A percentile compares a stretch with the other conserved stretches of the same genome.
These are phyloP conservation scores for Drosophila pegasa DNA, from an alignment of 2,888 invertebrate species.

Conservation along the genomic window DNA sequence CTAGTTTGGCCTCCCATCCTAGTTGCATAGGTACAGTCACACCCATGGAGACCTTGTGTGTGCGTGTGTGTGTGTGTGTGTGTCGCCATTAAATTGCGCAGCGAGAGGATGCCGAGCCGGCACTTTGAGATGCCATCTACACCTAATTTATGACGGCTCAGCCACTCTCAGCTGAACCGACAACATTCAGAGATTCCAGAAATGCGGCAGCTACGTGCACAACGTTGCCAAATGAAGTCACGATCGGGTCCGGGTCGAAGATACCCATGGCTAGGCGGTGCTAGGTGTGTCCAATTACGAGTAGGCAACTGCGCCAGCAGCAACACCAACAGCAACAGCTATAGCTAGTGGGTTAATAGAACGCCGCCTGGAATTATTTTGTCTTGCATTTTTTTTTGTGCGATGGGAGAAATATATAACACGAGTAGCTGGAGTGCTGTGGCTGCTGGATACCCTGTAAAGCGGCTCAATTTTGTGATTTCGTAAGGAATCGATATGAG, in stretches of 20 bases:
- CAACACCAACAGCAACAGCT: conserved; percentile 2
- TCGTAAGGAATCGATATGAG: background rate
- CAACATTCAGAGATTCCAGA: conserved; percentile 56
- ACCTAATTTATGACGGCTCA: conserved; percentile 73
- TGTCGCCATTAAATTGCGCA: conserved; percentile 51
- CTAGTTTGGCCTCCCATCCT: conserved; percentile 15
- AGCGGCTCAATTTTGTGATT: too few species aligned
- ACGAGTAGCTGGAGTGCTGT: background rate
- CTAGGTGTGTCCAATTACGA: conserved; percentile 56
- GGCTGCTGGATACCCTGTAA: conserved; percentile 1
- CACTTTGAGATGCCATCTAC: conserved; percentile 76
- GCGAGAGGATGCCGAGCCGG: conserved; percentile 51
- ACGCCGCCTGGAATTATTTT: conserved; percentile 47
- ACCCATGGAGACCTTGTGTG: conserved; percentile 20
- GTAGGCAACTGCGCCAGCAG: conserved; percentile 28
- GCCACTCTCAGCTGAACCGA: conserved; percentile 17
- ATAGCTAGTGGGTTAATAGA: conserved; percentile 71
- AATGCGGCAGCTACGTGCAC: conserved; percentile 67
- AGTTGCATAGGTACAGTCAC: conserved; percentile 24
- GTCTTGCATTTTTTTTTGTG: conserved; percentile 5
- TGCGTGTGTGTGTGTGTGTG: conserved; percentile 31
- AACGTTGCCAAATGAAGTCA: conserved; percentile 69
- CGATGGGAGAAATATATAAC: conserved; percentile 16
- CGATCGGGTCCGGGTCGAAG: conserved; percentile 54
- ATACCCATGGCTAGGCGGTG: conserved; percentile 46